phyloP scores from a whole-genome alignment of 2,888 invertebrate genomes.

The Ypsolopha scabrella region DNA sequence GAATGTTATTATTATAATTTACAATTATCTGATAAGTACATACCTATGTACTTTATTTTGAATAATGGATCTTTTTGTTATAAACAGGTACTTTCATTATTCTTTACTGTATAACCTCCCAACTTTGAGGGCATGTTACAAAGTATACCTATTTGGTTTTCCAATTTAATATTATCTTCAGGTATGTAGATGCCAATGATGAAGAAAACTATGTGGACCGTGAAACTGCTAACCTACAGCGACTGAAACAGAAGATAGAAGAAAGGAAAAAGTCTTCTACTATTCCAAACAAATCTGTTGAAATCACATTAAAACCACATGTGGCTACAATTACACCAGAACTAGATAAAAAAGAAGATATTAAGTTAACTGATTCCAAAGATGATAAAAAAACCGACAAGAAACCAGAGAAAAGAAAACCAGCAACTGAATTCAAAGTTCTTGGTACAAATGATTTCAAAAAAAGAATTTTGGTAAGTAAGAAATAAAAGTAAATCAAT shows the following conservation, averaged over 20 bases:
- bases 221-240: slow-evolving; percentile 69
- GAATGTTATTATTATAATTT: too few relatives aligned
- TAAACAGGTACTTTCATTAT: slow-evolving; percentile 72
- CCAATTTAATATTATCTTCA: slow-evolving; percentile 16
- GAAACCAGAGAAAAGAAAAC: slow-evolving; percentile 15
- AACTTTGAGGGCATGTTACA: background rate
- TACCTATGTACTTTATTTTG: too few relatives aligned
- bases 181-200: slow-evolving; percentile 57
- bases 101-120: background rate
- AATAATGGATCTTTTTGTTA: slow-evolving; percentile 77
- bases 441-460: slow-evolving; percentile 74
- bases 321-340: slow-evolving; percentile 6
- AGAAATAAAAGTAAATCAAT: background rate
- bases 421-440: slow-evolving; percentile 70
- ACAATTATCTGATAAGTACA: too few relatives aligned
- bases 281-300: slow-evolving; percentile 25
- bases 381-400: slow-evolving; percentile 15
- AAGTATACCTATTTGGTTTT: background rate
- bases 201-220: slow-evolving; percentile 40
- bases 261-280: slow-evolving; percentile 50
- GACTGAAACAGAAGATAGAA: slow-evolving; percentile 72
- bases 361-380: background rate
- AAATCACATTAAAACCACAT: slow-evolving; percentile 23
- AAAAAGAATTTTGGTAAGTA: slow-evolving; percentile 62
- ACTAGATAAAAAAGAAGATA: slow-evolving; percentile 4